Evolutionary conservation across 2,888 invertebrate genomes (phyloP).

Genomic region (Tyria jacobaeae): DNA sequence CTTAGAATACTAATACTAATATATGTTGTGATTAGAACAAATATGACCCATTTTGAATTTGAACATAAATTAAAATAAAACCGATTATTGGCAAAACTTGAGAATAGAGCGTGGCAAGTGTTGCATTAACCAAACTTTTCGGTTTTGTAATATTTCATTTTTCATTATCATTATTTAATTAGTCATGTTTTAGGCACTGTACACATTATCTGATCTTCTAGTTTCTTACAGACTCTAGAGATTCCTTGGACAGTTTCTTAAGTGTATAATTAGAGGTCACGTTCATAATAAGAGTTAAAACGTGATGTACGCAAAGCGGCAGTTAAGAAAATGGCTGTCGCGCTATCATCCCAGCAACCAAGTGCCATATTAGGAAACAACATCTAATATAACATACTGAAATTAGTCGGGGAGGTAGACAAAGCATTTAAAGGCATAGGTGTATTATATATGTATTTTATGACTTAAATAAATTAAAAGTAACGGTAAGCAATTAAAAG

Average conservation of each 20-base stretch:
- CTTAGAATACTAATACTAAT: too few relatives aligned
- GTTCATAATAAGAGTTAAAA: conserved; percentile 18
- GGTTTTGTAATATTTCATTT: too few relatives aligned
- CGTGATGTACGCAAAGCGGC: conserved; percentile 25
- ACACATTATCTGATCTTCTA: conserved; percentile 14
- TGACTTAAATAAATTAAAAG: too few relatives aligned
- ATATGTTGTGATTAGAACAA: too few relatives aligned
- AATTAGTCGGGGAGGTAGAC: conserved; percentile 28
- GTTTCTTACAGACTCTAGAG: conserved; percentile 20
- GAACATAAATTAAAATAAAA: too few relatives aligned
- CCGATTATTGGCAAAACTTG: too few relatives aligned
- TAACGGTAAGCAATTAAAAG: not conserved
- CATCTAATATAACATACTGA: conserved; percentile 24
- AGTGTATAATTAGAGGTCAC: conserved; percentile 37
- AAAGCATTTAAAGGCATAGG: too few relatives aligned
- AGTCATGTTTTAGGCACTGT: too few relatives aligned
- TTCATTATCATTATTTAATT: too few relatives aligned
- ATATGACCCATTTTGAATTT: too few relatives aligned
- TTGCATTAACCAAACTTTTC: too few relatives aligned
- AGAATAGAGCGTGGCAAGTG: too few relatives aligned
- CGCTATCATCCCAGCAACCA: conserved; percentile 38
- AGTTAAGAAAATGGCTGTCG: conserved; percentile 40
- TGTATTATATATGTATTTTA: not conserved
- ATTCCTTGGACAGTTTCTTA: conserved; percentile 21
- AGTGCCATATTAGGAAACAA: conserved; percentile 48